These are phyloP conservation scores for Bujurquina vittata DNA, from an alignment of 2,113 vertebrate genomes.

Conservation along the genomic window DNA sequence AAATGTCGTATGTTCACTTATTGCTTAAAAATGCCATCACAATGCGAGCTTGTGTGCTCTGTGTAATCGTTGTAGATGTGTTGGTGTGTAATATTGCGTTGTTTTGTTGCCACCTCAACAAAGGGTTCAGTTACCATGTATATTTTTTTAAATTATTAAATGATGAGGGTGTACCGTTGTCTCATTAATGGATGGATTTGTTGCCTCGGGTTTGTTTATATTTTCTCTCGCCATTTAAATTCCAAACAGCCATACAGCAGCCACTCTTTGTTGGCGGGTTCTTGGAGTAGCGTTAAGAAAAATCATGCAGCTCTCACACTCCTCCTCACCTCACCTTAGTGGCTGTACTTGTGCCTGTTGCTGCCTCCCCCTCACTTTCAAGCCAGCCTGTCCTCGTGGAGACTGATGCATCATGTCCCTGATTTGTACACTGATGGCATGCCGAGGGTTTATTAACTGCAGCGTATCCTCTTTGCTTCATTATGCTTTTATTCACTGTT, in stretches of 20 bases:
- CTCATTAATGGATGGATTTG: background rate
- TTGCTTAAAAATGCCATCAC: background rate
- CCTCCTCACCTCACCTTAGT: constrained; percentile 27
- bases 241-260: background rate
- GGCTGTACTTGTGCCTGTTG: constrained; percentile 7
- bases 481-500: background rate
- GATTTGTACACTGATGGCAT: background rate
- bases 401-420: constrained; percentile 13
- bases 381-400: constrained; percentile 35
- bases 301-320: constrained; percentile 9
- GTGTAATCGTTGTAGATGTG: background rate
- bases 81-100: background rate
- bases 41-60: background rate
- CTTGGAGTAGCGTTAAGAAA: background rate
- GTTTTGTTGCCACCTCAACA: background rate
- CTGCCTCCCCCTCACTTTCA: constrained; percentile 23
- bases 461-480: background rate
- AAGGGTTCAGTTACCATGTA: background rate
- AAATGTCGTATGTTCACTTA: background rate
- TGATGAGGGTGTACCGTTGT: background rate
- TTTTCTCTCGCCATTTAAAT: background rate
- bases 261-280: background rate
- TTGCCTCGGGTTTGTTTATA: background rate
- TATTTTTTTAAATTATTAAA: background rate
- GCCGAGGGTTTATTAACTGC: background rate